These are phyloP conservation scores for Hycleus phaleratus DNA, from an alignment of 1,140 invertebrate genomes.

Conservation along the genomic window DNA sequence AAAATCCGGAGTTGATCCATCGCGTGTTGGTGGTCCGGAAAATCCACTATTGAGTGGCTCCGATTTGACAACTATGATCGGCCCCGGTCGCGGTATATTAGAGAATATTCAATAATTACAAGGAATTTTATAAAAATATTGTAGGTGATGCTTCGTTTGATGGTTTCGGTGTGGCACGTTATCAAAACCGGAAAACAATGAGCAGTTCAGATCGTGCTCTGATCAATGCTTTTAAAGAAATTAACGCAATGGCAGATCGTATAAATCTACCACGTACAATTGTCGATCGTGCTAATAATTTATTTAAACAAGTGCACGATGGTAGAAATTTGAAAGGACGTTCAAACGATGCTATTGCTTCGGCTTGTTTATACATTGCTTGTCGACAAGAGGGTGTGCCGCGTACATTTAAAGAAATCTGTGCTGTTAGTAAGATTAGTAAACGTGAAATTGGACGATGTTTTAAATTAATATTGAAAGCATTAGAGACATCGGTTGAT, in stretches of 20 bases:
- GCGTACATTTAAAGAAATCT: slow-evolving; percentile 98
- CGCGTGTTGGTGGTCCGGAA: slow-evolving; percentile 95
- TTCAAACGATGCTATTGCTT: slow-evolving; percentile 96
- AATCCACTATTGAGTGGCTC: slow-evolving; percentile 93
- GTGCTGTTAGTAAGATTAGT: slow-evolving; percentile 95
- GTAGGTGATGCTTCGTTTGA: slow-evolving; percentile 57
- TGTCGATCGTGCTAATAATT: slow-evolving; percentile 88
- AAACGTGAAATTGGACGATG: slow-evolving; percentile 99
- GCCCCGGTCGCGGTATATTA: slow-evolving; percentile 62
- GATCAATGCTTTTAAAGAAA: slow-evolving; percentile 93
- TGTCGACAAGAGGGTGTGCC: slow-evolving; percentile 98
- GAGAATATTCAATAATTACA: background rate
- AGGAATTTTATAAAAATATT: slow-evolving; percentile 1
- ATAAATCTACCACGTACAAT: slow-evolving; percentile 95
- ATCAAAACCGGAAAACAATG: slow-evolving; percentile 89
- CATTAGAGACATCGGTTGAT: slow-evolving; percentile 91
- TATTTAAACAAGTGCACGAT: slow-evolving; percentile 98
- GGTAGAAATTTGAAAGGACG: slow-evolving; percentile 91
- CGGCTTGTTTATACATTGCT: slow-evolving; percentile 97
- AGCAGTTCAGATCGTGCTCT: slow-evolving; percentile 90
- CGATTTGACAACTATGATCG: slow-evolving; percentile 96
- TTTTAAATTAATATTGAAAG: slow-evolving; percentile 90
- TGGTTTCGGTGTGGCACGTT: slow-evolving; percentile 81
- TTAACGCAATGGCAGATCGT: slow-evolving; percentile 94
- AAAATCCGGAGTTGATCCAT: slow-evolving; percentile 92